Base-by-base conservation (phyloP, 2,888 invertebrate species). In the Synanthedon myopaeformis region DNA sequence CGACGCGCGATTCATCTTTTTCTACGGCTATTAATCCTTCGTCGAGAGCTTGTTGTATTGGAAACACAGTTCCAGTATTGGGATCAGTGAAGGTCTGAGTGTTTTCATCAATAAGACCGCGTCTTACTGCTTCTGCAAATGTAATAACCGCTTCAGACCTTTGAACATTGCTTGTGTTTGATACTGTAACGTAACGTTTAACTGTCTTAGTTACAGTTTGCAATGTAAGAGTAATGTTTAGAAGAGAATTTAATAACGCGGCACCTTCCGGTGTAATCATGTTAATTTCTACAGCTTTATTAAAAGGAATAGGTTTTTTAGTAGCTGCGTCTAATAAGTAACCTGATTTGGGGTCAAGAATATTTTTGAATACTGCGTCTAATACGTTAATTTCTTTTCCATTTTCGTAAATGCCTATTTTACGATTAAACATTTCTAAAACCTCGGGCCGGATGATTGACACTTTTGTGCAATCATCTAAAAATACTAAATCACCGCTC, bases 251-350 rank as follows among this genome's bases (percentile, higher is more conserved):
- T 57, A 95, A 89, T 70, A 95, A 89, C 55, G 95, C 92, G 51
- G 96, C 96, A 55, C 97, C 97, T 79, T 95, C 94, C 0, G 94
- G 92, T 11, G 95, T 93, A 42, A 97, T 94, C 65, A 96, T 89
- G 67, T 94, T 93, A 55, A 92, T 91, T 75, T 94, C 92, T 57
- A 97, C 93, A 41, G 97, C 97, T 71, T 93, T 93, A 67, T 96
- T 94, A 56, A 96, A 90, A 58, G 96, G 94, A 70, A 96, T 90
- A 52, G 92, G 89, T 69, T 90, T 91, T 65, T 91, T 91, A 49
- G 90, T 91, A 58, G 89, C 85, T 14, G 93, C 90, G 70, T 97
- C 94, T 57, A 97, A 81, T 59, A 96, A 89, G 76, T 95, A 92
- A 8, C 97, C 97, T 28, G 94, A 93, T 77, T 92, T 92, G 0